phyloP scores from a whole-genome alignment of 2,113 vertebrate species.

The Onychorhynchus coronatus region DNA sequence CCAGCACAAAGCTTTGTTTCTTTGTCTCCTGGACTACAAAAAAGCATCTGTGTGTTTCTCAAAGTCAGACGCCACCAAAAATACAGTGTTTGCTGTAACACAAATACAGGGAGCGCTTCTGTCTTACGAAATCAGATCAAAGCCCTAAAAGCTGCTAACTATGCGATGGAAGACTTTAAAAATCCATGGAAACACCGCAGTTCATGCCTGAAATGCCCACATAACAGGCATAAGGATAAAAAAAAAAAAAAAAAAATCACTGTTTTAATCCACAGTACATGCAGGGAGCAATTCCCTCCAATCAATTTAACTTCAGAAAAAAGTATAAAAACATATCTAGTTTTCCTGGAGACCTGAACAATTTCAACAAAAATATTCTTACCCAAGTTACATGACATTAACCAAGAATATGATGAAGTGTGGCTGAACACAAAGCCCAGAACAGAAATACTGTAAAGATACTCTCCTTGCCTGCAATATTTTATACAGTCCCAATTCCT shows the following conservation, averaged over 20 bases:
- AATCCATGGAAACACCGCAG: conserved; percentile 15
- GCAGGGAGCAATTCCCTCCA: neutral
- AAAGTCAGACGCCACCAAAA: conserved; percentile 43
- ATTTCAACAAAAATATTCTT: neutral
- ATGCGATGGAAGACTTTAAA: conserved; percentile 17
- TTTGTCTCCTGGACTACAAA: conserved; percentile 59
- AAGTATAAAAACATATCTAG: neutral
- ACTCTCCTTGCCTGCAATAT: neutral
- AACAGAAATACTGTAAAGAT: neutral
- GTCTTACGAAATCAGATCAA: conserved; percentile 20
- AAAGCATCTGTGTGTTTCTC: conserved; percentile 58
- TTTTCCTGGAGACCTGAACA: neutral
- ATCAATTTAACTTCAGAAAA: neutral
- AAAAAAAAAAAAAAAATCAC: neutral
- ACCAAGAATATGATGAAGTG: neutral
- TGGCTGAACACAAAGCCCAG: neutral
- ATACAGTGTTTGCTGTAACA: conserved; percentile 25
- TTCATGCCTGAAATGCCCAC: conserved; percentile 19
- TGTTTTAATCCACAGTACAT: neutral
- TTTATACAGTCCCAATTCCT: neutral
- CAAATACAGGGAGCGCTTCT: conserved; percentile 9
- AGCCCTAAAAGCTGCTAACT: conserved; percentile 43
- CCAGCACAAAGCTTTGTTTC: conserved; percentile 43
- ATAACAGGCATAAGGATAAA: neutral
- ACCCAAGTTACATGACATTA: neutral